Percentiles rank a stretch among this genome's conserved stretches.
phyloP scores from a whole-genome alignment of 2,797 vertebrate species.

The Phoeniculus purpureus region DNA sequence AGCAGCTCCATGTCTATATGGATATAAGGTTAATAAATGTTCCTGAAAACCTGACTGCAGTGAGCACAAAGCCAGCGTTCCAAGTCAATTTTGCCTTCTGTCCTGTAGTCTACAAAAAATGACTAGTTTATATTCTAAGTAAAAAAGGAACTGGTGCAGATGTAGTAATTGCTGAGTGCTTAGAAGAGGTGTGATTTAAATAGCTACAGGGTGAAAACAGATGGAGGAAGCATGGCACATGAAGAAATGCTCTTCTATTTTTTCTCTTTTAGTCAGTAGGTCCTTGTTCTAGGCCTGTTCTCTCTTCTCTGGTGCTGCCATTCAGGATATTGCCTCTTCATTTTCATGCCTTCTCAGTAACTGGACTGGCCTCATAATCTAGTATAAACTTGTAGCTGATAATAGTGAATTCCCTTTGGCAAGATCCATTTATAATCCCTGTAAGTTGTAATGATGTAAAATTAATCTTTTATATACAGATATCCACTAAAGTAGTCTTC shows the following conservation, averaged over 20 bases:
- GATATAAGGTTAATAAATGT: neutral
- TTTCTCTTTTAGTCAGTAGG: neutral
- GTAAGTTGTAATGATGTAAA: neutral
- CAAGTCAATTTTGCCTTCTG: neutral
- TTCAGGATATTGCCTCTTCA: neutral
- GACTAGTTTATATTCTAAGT: neutral
- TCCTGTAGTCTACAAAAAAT: neutral
- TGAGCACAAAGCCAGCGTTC: accelerated
- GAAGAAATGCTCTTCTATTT: neutral
- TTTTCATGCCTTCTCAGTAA: neutral
- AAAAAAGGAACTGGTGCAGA: neutral
- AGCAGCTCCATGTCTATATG: accelerated
- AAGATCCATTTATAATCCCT: neutral
- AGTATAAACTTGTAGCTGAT: neutral
- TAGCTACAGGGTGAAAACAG: neutral
- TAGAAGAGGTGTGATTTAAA: neutral
- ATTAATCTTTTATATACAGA: neutral
- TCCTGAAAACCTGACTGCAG: neutral
- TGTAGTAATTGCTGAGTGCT: neutral
- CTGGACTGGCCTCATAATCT: neutral
- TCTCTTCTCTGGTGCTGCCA: neutral
- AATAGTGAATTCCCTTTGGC: neutral
- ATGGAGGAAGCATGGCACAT: neutral
- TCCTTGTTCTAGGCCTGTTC: neutral
- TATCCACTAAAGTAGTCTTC: neutral